Percentiles rank a stretch among this genome's conserved stretches.
These are phyloP conservation scores for Adelges cooleyi DNA, from an alignment of 1,140 invertebrate genomes.

Conservation along the genomic window DNA sequence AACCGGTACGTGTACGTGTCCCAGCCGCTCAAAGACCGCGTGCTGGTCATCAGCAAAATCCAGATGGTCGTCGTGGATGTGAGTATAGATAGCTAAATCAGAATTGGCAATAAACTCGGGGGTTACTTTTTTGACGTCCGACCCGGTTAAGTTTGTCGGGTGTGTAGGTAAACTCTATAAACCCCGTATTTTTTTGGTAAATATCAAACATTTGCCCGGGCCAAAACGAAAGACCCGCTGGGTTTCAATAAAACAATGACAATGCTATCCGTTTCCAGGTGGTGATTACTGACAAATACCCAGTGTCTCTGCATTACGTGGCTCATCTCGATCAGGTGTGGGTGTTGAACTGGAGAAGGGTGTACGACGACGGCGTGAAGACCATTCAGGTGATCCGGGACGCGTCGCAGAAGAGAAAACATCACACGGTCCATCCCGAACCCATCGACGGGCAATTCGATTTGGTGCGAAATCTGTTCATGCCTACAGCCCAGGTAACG, in stretches of 20 bases:
- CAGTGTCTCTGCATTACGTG: constrained; percentile 60
- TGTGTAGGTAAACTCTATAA: too few species aligned
- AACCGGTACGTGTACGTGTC: constrained; percentile 63
- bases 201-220: too few species aligned
- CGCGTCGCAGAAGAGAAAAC: constrained; percentile 61
- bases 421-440: constrained; percentile 66
- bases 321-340: constrained; percentile 66
- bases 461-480: constrained; percentile 57
- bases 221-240: too few species aligned
- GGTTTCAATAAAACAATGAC: too few species aligned
- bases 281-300: constrained; percentile 60
- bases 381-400: constrained; percentile 66
- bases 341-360: constrained; percentile 59
- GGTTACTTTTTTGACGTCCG: too few species aligned
- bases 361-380: constrained; percentile 50
- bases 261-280: constrained; percentile 44
- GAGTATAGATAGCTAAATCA: constrained; percentile 24
- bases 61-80: constrained; percentile 64
- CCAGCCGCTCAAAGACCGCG: constrained; percentile 57
- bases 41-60: constrained; percentile 59
- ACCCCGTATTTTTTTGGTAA: too few species aligned
- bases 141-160: too few species aligned
- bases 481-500: constrained; percentile 48
- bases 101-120: too few species aligned
- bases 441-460: constrained; percentile 70